Evolutionary conservation across 2,888 invertebrate species (phyloP).

Genomic region (Campoplex capitator): DNA sequence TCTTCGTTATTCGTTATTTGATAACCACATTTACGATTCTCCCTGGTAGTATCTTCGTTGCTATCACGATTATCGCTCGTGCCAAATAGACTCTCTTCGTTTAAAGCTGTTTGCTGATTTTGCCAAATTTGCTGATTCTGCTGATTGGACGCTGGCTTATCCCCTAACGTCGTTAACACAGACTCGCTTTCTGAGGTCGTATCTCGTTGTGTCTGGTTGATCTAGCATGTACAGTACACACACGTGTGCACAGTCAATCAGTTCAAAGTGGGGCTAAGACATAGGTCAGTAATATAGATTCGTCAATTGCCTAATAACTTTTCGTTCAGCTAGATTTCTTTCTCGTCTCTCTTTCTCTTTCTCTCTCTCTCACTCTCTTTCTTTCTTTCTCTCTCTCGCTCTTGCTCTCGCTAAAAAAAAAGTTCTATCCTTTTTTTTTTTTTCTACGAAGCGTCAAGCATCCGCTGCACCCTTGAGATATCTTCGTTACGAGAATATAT

Average conservation of each 20-base stretch:
- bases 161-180: conserved; percentile 74
- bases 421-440: background rate
- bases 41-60: conserved; percentile 52
- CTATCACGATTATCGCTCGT: conserved; percentile 74
- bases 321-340: conserved; percentile 15
- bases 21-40: conserved; percentile 66
- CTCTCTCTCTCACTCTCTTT: background rate
- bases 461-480: conserved; percentile 35
- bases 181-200: conserved; percentile 75
- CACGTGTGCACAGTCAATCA: conserved; percentile 77
- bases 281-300: conserved; percentile 57
- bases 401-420: background rate
- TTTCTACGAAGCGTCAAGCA: background rate
- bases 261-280: conserved; percentile 69
- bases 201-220: conserved; percentile 79
- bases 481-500: background rate
- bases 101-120: conserved; percentile 68
- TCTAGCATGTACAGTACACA: conserved; percentile 74
- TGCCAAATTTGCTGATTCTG: conserved; percentile 71
- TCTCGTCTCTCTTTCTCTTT: background rate
- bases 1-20: conserved; percentile 68
- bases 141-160: conserved; percentile 71
- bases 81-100: conserved; percentile 70
- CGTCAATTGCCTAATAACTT: conserved; percentile 44
- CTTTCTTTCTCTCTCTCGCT: no score